phyloP scores from a whole-genome alignment of 2,113 vertebrate species.

The Hippolais icterina region DNA sequence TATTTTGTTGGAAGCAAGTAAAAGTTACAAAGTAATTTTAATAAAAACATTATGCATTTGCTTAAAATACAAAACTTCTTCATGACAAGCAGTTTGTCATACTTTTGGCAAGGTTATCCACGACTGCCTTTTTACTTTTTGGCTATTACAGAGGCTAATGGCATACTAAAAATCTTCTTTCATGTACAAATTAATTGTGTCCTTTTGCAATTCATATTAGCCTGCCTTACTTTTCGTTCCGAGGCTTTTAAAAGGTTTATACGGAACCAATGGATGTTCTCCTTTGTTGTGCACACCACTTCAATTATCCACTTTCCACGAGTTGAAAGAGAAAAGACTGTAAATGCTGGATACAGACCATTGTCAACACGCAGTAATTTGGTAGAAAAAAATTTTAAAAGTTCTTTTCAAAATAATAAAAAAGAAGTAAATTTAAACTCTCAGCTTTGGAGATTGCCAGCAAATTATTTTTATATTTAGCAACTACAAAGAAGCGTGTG shows the following conservation, averaged over 20 bases:
- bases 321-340: neutral
- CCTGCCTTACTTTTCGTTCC: neutral
- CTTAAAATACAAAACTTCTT: constrained; percentile 31
- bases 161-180: constrained; percentile 69
- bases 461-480: constrained; percentile 11
- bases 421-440: neutral
- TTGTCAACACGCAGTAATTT: constrained; percentile 3
- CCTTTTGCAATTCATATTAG: constrained; percentile 71
- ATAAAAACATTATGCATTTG: constrained; percentile 5
- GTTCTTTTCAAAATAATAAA: neutral
- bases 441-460: neutral
- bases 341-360: neutral
- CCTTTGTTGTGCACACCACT: constrained; percentile 51
- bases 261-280: constrained; percentile 26
- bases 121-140: constrained; percentile 61
- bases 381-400: neutral
- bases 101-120: constrained; percentile 64
- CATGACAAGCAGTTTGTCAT: constrained; percentile 44
- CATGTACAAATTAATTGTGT: constrained; percentile 76
- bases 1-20: neutral
- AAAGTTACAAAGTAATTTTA: constrained; percentile 36
- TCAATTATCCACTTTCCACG: constrained; percentile 34
- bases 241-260: constrained; percentile 63
- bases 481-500: neutral
- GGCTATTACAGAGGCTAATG: constrained; percentile 72